phyloP scores from a whole-genome alignment of 1,140 invertebrate genomes.

The Drosophila insularis region DNA sequence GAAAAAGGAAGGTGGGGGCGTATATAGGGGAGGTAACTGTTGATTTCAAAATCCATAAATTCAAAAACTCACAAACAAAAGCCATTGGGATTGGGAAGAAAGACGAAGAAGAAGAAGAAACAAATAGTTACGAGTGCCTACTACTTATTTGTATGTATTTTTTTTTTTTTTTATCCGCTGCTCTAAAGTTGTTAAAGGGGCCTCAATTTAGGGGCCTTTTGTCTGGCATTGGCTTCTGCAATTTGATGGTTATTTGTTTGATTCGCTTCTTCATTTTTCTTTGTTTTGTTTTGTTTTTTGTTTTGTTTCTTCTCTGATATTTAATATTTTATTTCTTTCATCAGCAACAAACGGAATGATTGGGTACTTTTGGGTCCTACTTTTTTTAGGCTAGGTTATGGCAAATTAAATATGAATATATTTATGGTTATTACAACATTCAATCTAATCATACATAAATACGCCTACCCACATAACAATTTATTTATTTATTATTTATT shows the following conservation, averaged over 20 bases:
- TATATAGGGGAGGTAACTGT: conserved; percentile 2
- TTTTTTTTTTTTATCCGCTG: not conserved
- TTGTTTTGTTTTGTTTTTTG: not conserved
- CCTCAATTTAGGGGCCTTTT: conserved; percentile 55
- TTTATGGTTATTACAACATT: conserved; percentile 32
- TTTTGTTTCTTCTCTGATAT: too few species aligned
- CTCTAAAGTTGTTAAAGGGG: conserved; percentile 44
- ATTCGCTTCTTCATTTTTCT: conserved; percentile 7
- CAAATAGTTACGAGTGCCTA: conserved; percentile 52
- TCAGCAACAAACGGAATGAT: conserved; percentile 36
- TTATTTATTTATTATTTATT: conserved; percentile 16
- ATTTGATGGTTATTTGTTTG: conserved; percentile 27
- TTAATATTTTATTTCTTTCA: conserved; percentile 13
- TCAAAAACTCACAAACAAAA: conserved; percentile 27
- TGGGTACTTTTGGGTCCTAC: conserved; percentile 51
- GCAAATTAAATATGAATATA: conserved; percentile 41
- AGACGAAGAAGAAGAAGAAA: conserved; percentile 26
- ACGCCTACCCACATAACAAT: not conserved
- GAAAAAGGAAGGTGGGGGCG: not conserved
- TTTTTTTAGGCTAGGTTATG: conserved; percentile 51
- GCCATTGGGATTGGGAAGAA: conserved; percentile 26
- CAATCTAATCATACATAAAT: conserved; percentile 3
- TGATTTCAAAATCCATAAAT: conserved; percentile 60
- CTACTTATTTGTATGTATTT: conserved; percentile 38
- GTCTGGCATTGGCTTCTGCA: conserved; percentile 59